A percentile compares a stretch with the other conserved stretches of the same genome.
These are phyloP conservation scores for Eupithecia vulgata DNA, from an alignment of 2,888 invertebrate genomes.

Conservation along the genomic window DNA sequence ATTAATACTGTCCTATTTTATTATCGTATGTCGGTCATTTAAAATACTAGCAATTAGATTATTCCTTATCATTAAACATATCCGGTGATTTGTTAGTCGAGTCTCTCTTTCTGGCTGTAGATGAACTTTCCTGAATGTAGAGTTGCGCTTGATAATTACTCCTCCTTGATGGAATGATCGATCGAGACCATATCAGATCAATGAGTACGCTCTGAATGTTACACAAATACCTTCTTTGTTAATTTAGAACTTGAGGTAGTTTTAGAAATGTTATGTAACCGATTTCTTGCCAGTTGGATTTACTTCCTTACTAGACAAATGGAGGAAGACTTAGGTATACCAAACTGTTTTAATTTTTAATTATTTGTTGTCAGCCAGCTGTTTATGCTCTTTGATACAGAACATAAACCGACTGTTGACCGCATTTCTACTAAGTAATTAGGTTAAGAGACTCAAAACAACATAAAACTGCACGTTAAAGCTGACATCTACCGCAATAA, in stretches of 20 bases:
- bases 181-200: slow-evolving; percentile 22
- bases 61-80: slow-evolving; percentile 11
- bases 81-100: not conserved
- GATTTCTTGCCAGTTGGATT: not conserved
- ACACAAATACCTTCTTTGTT: not conserved
- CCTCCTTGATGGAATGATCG: slow-evolving; percentile 31
- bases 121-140: not conserved
- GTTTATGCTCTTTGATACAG: not conserved
- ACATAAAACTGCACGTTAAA: not conserved
- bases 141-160: slow-evolving; percentile 29
- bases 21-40: not conserved
- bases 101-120: not conserved
- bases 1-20: slow-evolving; percentile 7
- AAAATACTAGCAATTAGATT: slow-evolving; percentile 1
- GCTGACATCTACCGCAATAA: not conserved
- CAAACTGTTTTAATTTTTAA: not conserved
- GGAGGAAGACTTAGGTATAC: not conserved
- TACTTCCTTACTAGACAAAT: not conserved
- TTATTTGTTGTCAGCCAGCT: not conserved
- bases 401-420: slow-evolving; percentile 6
- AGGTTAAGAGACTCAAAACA: slow-evolving; percentile 8
- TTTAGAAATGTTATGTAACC: not conserved
- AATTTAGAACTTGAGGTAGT: not conserved
- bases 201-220: not conserved
- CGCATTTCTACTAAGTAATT: not conserved